Percentiles rank a stretch among this genome's conserved stretches.
phyloP scores from a whole-genome alignment of 2,888 invertebrate genomes.

The Ferdinandea cuprea region DNA sequence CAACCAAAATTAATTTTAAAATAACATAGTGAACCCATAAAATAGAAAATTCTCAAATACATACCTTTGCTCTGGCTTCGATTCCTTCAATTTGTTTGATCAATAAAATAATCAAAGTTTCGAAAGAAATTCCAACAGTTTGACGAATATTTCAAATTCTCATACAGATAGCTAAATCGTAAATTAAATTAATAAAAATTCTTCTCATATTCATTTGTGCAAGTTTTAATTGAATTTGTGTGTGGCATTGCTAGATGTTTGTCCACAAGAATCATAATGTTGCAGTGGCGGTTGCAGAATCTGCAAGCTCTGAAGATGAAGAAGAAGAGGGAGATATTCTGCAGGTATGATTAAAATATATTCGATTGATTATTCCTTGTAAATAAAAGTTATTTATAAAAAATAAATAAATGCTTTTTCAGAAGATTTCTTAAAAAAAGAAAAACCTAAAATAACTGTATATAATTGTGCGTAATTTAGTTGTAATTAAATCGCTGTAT shows the following conservation, averaged over 20 bases:
- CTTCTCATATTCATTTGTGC: slow-evolving; percentile 69
- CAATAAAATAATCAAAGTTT: slow-evolving; percentile 53
- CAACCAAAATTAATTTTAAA: too few relatives aligned
- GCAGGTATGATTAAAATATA: slow-evolving; percentile 78
- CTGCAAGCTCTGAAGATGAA: slow-evolving; percentile 85
- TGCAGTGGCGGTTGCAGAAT: slow-evolving; percentile 82
- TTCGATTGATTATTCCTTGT: not conserved
- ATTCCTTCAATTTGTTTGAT: slow-evolving; percentile 62
- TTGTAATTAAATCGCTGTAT: not conserved
- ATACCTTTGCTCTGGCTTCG: slow-evolving; percentile 21
- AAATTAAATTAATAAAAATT: slow-evolving; percentile 19
- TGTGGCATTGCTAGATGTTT: slow-evolving; percentile 83
- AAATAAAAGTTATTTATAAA: not conserved
- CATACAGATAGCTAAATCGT: slow-evolving; percentile 43
- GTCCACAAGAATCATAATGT: slow-evolving; percentile 84
- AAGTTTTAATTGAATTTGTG: slow-evolving; percentile 19
- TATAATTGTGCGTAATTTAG: not conserved
- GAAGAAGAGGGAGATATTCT: slow-evolving; percentile 84
- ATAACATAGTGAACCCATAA: not conserved
- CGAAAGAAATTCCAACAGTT: slow-evolving; percentile 53
- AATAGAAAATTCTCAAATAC: not conserved
- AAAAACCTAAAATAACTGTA: too few relatives aligned
- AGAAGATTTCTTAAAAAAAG: not conserved
- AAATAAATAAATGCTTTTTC: slow-evolving; percentile 4
- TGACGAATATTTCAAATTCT: slow-evolving; percentile 51